Evolutionary conservation across 2,888 invertebrate genomes (phyloP).

Genomic region (Philaethria dido): DNA sequence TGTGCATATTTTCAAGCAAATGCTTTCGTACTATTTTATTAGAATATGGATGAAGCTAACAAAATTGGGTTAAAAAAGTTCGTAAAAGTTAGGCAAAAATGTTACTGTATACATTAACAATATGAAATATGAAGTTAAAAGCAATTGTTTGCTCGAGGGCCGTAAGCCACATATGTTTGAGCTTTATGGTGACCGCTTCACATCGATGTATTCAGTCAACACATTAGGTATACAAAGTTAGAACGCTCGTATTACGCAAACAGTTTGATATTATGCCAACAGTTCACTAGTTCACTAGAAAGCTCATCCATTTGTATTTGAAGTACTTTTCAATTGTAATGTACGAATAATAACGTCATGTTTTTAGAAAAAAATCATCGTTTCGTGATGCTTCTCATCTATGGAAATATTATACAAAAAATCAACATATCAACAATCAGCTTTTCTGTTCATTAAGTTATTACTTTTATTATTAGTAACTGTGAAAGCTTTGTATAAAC

Average conservation of each 20-base stretch:
- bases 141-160: conserved; percentile 31
- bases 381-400: background rate
- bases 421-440: no score
- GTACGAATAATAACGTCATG: background rate
- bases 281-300: conserved; percentile 11
- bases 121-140: conserved; percentile 16
- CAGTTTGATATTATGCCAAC: conserved; percentile 17
- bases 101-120: background rate
- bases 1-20: no score
- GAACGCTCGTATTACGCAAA: conserved; percentile 24
- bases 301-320: background rate
- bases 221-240: conserved; percentile 47
- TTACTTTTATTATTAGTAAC: no score
- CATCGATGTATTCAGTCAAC: conserved; percentile 60
- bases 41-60: background rate
- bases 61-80: background rate
- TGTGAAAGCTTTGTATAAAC: no score
- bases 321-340: background rate
- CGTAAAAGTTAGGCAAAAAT: background rate
- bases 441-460: no score
- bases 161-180: conserved; percentile 31
- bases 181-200: conserved; percentile 56
- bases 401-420: background rate
- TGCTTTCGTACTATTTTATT: no score
- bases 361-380: background rate